phyloP scores from a whole-genome alignment of 2,797 vertebrate genomes.

The Phoeniculus purpureus region DNA sequence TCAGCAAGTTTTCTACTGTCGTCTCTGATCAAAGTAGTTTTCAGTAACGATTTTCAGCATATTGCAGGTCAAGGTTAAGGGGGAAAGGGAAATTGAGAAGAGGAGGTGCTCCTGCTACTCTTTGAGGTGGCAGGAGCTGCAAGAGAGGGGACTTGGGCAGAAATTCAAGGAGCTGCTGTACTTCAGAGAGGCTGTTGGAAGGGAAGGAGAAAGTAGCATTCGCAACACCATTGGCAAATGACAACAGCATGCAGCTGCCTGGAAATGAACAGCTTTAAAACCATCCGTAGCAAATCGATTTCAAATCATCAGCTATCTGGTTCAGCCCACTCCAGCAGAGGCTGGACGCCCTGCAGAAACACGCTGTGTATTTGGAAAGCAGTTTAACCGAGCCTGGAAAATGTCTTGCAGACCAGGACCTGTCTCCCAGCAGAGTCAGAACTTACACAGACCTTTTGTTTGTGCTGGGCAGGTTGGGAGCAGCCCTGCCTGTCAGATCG shows the following conservation, averaged over 20 bases:
- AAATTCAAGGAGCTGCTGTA: not conserved
- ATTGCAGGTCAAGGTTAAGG: conserved; percentile 52
- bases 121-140: not conserved
- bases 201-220: not conserved
- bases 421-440: not conserved
- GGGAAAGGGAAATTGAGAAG: conserved; percentile 20
- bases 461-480: not conserved
- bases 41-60: not conserved
- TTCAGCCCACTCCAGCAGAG: not conserved
- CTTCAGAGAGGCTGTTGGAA: not conserved
- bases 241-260: not conserved
- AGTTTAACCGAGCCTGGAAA: conserved; percentile 49
- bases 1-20: not conserved
- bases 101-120: not conserved
- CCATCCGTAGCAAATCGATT: not conserved
- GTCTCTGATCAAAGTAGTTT: not conserved
- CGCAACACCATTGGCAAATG: not conserved
- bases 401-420: conserved; percentile 36
- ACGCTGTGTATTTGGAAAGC: not conserved
- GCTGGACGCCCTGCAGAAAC: not conserved
- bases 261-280: not conserved
- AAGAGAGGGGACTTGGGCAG: not conserved
- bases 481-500: not conserved
- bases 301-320: conserved; percentile 9
- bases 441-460: not conserved